Base-by-base conservation (phyloP, 2,888 invertebrate species). In the Aleiodes alternator region DNA sequence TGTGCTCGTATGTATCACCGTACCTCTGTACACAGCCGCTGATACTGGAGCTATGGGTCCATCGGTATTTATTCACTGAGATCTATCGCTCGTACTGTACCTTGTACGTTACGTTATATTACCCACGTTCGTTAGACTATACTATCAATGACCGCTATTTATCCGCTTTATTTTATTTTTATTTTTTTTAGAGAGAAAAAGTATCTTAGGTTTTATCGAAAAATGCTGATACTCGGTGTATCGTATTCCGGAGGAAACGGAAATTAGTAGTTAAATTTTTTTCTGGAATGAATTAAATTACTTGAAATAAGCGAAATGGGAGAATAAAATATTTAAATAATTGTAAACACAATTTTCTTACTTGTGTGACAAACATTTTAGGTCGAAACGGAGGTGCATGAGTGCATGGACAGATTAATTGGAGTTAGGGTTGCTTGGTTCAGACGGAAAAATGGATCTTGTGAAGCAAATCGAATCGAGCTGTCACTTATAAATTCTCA, bases 1-100 rank as follows among this genome's bases (percentile, higher is more conserved):
- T 72, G 72, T 72, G 61, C 72, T 64, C 72, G 66, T 66, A 72
- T 72, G 72, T 72, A 72, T 72, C 72, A 72, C 72, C 53, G 51
- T 50, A 68, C 55, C 59, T 51, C 59, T 72, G 72, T 72, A 72
- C 64, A 72, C 55, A 72, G 55, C 66, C 72, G 55, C 55, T 64
- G 64, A 72, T 72, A 72, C 51, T 43, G 55, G 53, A 51, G 59
- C 53, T 53, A 53, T 61, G 51, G 12, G 61, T 16, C 64, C 64
- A 72, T 72, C 72, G 55, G 53, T n/a, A 72, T 72, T 72, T 72
- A 72, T 72, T 72, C 53, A 64, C 50, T 31, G 66, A 50, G 64
- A 64, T 72, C 72, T 72, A 72, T 72, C 64, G 68, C 53, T 53
- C 51, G 66, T 68, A n/a, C 64, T 43, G 34, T 64, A 68, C 68